Conservation (phyloP, 2,797 vertebrate species). For the Platalea minor region DNA sequence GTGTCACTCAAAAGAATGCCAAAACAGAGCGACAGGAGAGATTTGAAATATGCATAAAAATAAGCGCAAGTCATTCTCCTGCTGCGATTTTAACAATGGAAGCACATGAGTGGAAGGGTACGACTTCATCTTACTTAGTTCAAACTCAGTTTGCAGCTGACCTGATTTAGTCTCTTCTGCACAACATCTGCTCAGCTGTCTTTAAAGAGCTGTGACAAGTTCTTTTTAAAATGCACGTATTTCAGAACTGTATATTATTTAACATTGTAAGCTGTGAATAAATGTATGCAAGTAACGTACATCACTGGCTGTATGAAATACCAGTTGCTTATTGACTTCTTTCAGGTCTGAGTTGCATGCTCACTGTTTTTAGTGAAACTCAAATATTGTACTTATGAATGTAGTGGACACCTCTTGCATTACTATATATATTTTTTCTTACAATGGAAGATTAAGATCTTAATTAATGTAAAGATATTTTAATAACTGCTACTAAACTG, state of each 20-base stretch:
- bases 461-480: conserved; percentile 58
- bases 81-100: neutral
- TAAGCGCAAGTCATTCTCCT: neutral
- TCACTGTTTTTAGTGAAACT: conserved; percentile 51
- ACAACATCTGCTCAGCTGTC: neutral
- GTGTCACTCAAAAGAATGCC: neutral
- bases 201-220: conserved; percentile 33
- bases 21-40: neutral
- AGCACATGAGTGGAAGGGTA: neutral
- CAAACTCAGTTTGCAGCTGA: conserved; percentile 34
- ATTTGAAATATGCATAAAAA: neutral
- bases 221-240: conserved; percentile 51
- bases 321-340: conserved; percentile 34
- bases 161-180: conserved; percentile 13
- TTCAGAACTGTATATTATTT: conserved; percentile 57
- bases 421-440: neutral
- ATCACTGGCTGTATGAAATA: conserved; percentile 51
- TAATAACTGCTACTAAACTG: conserved; percentile 56
- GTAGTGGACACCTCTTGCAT: conserved; percentile 53
- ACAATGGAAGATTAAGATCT: conserved; percentile 9
- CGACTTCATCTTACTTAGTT: neutral
- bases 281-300: conserved; percentile 50
- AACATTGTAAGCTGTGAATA: conserved; percentile 73
- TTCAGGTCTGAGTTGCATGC: conserved; percentile 49
- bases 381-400: conserved; percentile 28